Evolutionary conservation across 2,113 vertebrate genomes (phyloP).

Genomic region (Willisornis vidua): DNA sequence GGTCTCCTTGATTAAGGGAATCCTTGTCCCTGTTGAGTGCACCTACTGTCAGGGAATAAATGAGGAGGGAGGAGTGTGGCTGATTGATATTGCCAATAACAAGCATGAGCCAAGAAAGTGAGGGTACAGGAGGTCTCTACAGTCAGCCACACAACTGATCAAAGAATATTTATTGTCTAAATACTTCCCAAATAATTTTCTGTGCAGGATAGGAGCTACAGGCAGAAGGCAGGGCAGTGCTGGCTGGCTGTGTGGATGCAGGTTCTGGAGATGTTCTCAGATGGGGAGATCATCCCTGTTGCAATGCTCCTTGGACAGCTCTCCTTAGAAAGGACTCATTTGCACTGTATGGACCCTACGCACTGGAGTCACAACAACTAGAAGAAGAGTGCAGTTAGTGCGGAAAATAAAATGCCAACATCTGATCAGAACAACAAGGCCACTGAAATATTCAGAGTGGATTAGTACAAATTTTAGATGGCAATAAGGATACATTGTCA

Average conservation of each 20-base stretch:
- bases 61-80: not conserved
- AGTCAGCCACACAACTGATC: not conserved
- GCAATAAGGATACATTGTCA: not conserved
- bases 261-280: conserved; percentile 9
- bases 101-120: not conserved
- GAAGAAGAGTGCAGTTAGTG: not conserved
- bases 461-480: not conserved
- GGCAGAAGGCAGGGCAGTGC: not conserved
- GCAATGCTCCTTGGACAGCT: not conserved
- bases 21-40: not conserved
- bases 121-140: not conserved
- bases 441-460: not conserved
- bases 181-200: not conserved
- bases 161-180: not conserved
- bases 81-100: not conserved
- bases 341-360: not conserved
- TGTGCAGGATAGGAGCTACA: not conserved
- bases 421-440: not conserved
- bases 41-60: not conserved
- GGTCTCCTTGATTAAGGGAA: not conserved
- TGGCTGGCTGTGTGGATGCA: not conserved
- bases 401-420: not conserved
- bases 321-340: not conserved
- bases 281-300: not conserved
- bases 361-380: not conserved